These are phyloP conservation scores for Frieseomelitta varia DNA, from an alignment of 1,140 invertebrate species.

Conservation along the genomic window DNA sequence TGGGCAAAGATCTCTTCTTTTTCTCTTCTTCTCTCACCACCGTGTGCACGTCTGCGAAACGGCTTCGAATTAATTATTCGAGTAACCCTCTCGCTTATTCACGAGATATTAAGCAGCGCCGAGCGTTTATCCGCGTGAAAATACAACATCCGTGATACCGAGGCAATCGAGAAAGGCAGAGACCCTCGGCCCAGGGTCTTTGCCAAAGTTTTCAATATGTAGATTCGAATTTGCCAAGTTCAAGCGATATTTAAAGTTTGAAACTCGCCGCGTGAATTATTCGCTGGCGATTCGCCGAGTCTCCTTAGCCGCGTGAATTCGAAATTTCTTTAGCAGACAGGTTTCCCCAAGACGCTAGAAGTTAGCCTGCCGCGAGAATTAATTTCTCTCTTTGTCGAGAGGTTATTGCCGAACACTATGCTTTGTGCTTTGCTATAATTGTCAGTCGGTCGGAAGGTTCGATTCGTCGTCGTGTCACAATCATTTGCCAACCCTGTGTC, in stretches of 20 bases:
- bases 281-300: background rate
- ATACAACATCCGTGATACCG: background rate
- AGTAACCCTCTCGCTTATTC: background rate
- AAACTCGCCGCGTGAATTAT: slow-evolving; percentile 15
- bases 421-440: background rate
- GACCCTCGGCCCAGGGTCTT: no score
- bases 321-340: slow-evolving; percentile 1
- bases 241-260: slow-evolving; percentile 22
- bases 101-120: background rate
- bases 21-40: background rate
- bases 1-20: background rate
- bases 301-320: background rate
- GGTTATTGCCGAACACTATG: background rate
- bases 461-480: slow-evolving; percentile 32
- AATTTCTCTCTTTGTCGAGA: background rate
- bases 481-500: slow-evolving; percentile 34
- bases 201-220: background rate
- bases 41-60: background rate
- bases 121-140: no score
- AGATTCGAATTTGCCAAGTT: slow-evolving; percentile 30
- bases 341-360: background rate
- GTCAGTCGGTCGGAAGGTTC: background rate
- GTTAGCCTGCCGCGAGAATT: background rate
- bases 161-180: background rate
- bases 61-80: background rate